Evolutionary conservation across 2,113 vertebrate species (phyloP).

Genomic region (Connochaetes taurinus): DNA sequence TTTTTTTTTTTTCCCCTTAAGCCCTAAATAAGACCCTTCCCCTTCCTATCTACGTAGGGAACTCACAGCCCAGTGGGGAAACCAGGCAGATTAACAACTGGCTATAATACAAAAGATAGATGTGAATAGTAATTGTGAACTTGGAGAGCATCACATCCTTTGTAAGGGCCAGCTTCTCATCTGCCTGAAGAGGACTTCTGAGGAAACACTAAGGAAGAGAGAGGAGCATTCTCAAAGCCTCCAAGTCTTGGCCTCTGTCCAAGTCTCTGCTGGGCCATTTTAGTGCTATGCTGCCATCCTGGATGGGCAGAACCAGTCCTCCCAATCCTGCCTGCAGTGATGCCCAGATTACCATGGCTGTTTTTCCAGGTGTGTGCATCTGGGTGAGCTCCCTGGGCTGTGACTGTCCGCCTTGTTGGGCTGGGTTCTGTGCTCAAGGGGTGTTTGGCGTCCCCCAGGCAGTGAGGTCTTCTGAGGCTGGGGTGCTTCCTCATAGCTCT

Average conservation of each 20-base stretch:
- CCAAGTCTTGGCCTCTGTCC: neutral
- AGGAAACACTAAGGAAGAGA: neutral
- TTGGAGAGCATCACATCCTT: neutral
- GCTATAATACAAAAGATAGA: neutral
- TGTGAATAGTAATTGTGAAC: neutral
- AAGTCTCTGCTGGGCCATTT: neutral
- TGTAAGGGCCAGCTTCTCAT: accelerated
- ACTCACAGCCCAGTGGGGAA: neutral
- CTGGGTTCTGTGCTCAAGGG: neutral
- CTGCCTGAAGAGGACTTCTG: neutral
- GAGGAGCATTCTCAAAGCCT: too few relatives aligned
- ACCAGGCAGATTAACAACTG: neutral
- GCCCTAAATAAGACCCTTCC: neutral
- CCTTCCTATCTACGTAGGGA: neutral
- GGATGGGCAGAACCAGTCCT: neutral
- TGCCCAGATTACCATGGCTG: neutral
- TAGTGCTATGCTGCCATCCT: accelerated
- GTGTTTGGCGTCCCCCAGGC: neutral
- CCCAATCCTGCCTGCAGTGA: neutral
- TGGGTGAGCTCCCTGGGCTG: accelerated
- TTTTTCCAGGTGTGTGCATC: neutral
- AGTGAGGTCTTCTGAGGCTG: neutral
- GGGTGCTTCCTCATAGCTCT: neutral
- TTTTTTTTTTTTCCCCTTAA: neutral
- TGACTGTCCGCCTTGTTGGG: neutral